Evolutionary conservation across 1,140 invertebrate genomes (phyloP).

Genomic region (Drosophila novamexicana): DNA sequence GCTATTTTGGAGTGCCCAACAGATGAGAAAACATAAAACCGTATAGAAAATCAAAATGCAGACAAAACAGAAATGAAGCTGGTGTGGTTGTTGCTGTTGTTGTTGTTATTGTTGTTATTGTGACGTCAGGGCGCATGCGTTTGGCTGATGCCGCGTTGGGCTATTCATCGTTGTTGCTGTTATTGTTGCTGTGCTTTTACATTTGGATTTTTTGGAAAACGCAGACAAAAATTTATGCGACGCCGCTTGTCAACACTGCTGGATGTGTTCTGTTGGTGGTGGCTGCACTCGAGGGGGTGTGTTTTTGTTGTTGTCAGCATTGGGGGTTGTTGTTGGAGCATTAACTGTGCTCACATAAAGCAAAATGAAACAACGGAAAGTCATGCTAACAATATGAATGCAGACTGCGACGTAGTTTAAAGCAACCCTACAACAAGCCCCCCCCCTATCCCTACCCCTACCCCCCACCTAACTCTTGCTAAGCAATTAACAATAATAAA

Average conservation of each 20-base stretch:
- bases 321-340: conserved; percentile 64
- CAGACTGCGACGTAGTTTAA: conserved; percentile 63
- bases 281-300: conserved; percentile 63
- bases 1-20: conserved; percentile 60
- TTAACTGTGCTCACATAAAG: conserved; percentile 14
- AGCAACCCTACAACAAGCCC: conserved; percentile 5
- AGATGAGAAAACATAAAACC: conserved; percentile 69
- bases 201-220: conserved; percentile 52
- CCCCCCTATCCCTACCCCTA: no score
- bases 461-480: not conserved
- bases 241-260: conserved; percentile 34
- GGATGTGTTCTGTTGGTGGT: conserved; percentile 44
- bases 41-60: conserved; percentile 75
- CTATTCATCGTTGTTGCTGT: conserved; percentile 45
- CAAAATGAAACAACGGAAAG: conserved; percentile 11
- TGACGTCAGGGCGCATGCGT: conserved; percentile 75
- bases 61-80: conserved; percentile 43
- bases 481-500: conserved; percentile 60
- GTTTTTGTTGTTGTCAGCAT: conserved; percentile 25
- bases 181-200: conserved; percentile 63
- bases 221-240: conserved; percentile 56
- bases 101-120: conserved; percentile 42
- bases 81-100: conserved; percentile 35
- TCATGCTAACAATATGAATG: conserved; percentile 48
- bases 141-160: conserved; percentile 54